phyloP scores from a whole-genome alignment of 2,797 vertebrate genomes.

The Nannoperca obscura region DNA sequence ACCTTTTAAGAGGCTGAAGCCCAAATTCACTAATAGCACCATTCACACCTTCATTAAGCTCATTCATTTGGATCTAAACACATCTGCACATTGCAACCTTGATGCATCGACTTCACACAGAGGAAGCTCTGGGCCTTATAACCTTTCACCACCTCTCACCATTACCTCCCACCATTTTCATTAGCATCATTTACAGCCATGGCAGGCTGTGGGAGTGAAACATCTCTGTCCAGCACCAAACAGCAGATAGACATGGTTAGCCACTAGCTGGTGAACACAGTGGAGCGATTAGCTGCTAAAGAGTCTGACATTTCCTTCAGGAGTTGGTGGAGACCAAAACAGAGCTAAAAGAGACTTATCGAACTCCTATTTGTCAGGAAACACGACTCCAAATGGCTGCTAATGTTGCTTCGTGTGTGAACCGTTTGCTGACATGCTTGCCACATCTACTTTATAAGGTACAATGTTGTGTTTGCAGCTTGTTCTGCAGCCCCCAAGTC shows the following conservation, averaged over 20 bases:
- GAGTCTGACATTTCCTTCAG: background rate
- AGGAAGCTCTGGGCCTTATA: background rate
- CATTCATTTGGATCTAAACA: background rate
- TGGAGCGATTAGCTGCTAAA: background rate
- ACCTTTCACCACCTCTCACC: too few species aligned
- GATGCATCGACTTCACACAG: background rate
- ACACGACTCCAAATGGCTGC: background rate
- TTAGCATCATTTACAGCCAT: background rate
- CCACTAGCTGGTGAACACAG: background rate
- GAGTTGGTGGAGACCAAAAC: background rate
- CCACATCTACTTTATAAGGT: background rate
- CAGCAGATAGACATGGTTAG: background rate
- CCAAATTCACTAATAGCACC: slow-evolving; percentile 2
- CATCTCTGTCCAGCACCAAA: too few species aligned
- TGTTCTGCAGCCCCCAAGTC: background rate
- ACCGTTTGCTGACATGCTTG: background rate
- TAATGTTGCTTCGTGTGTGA: background rate
- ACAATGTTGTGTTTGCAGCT: background rate
- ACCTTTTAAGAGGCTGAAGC: background rate
- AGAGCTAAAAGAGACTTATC: background rate
- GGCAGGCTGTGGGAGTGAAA: background rate
- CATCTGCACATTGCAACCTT: slow-evolving; percentile 4
- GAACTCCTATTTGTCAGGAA: too few species aligned
- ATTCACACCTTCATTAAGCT: slow-evolving; percentile 29
- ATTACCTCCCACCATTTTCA: too few species aligned